Base-by-base conservation (phyloP, 2,888 invertebrate species). In the Micoletzkya japonica region DNA sequence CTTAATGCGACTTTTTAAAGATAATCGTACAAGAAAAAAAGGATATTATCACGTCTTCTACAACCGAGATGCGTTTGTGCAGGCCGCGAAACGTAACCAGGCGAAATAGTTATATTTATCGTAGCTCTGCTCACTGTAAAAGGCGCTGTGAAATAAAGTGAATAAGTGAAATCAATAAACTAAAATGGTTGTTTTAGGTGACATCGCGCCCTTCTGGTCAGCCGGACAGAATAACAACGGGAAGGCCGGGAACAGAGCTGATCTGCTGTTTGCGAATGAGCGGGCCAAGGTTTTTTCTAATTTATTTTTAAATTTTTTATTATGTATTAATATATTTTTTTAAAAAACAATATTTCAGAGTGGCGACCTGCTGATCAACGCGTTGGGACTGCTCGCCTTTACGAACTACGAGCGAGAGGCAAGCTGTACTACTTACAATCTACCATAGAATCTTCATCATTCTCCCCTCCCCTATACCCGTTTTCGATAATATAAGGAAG, bases 311-410 rank as follows among this genome's bases (percentile, higher is more conserved):
- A 7, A 20, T 39, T 39, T 39, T 39, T 4, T 24, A 58, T 4
- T 34, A 39, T 1, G 39, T 60, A 4, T 28, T n/a, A n/a, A n/a
- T n/a, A n/a, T n/a, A n/a, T n/a, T n/a, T n/a, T n/a, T n/a, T n/a
- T n/a, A n/a, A 20, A 44, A 44, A 44, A 44, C 20, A 20, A 44
- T 14, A 44, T 14, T 44, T 44, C 66, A 80, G 80, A 74, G 78
- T 36, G 76, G 78, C 37, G 77, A 79, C 68, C 57, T 78, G 0
- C 74, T 79, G 60, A 74, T 77, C 0, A 79, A 79, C 64, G 74
- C 79, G 26, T 72, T 81, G 24, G 79, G 76, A 30, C 50, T 79
- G 0, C 73, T 77, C 10, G 77, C 79, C 1, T 74, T 81, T 39
- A 67, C 76, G 1, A 72, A 75, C 26, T 70, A 73, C 1, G 73